Evolutionary conservation across 2,888 invertebrate species (phyloP).

Genomic region (Brachypalpus laphriformis): DNA sequence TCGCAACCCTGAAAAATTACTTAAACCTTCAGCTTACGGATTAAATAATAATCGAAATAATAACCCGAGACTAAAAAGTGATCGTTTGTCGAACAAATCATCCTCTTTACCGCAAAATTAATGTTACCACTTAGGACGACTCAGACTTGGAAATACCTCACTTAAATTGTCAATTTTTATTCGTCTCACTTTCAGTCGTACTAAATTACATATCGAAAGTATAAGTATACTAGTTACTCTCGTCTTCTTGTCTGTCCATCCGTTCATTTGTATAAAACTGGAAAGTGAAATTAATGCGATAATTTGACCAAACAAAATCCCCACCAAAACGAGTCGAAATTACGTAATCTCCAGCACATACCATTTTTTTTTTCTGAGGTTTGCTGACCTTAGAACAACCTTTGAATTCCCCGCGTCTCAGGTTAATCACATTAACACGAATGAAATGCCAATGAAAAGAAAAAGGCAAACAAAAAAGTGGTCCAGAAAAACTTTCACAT

Average conservation of each 20-base stretch:
- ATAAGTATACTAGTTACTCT: conserved; percentile 1
- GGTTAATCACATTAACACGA: conserved; percentile 35
- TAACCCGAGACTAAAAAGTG: background rate
- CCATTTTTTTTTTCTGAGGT: conserved; percentile 6
- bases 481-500: conserved; percentile 38
- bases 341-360: conserved; percentile 26
- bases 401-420: background rate
- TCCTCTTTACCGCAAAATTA: conserved; percentile 9
- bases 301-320: background rate
- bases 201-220: conserved; percentile 3
- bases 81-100: background rate
- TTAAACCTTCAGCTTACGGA: background rate
- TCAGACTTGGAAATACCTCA: background rate
- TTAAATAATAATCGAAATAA: background rate
- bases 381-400: conserved; percentile 41
- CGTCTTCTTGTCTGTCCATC: background rate
- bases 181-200: conserved; percentile 35
- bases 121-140: conserved; percentile 15
- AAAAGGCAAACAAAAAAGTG: background rate
- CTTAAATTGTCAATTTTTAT: conserved; percentile 22
- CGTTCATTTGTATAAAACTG: too few relatives aligned
- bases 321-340: background rate
- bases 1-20: background rate
- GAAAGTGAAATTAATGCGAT: conserved; percentile 44
- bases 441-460: background rate